Conservation (phyloP, 2,113 vertebrate genomes). For the Nesogale talazaci region DNA sequence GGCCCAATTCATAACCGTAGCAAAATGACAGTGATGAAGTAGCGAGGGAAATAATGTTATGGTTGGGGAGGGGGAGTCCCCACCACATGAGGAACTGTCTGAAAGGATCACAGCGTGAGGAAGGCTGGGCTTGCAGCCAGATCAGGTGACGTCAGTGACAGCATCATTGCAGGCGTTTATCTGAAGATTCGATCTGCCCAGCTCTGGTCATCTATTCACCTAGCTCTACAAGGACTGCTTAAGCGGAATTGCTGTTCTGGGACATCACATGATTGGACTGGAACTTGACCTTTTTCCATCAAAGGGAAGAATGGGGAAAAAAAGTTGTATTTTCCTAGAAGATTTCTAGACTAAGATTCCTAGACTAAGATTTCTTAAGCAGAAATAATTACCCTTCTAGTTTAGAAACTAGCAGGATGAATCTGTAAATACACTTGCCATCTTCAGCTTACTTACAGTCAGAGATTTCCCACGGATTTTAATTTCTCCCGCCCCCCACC, state of each 20-base stretch:
- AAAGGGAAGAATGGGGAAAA: slow-evolving; percentile 34
- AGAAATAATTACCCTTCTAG: not conserved
- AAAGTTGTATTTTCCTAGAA: not conserved
- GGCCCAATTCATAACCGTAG: too few species aligned
- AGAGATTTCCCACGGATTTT: not conserved
- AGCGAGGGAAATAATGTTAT: too few species aligned
- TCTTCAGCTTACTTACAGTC: not conserved
- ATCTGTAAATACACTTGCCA: slow-evolving; percentile 27
- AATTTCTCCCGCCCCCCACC: not conserved
- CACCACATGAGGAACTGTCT: too few species aligned
- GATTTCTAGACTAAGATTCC: not conserved
- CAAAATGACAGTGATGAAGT: too few species aligned
- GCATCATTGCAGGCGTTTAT: slow-evolving; percentile 7
- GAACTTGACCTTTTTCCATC: slow-evolving; percentile 58
- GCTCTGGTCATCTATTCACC: not conserved
- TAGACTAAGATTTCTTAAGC: slow-evolving; percentile 43
- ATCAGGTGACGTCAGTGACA: not conserved
- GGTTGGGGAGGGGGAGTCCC: too few species aligned
- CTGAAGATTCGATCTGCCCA: slow-evolving; percentile 21
- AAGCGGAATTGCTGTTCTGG: slow-evolving; percentile 36
- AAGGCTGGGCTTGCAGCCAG: not conserved
- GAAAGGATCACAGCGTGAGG: too few species aligned
- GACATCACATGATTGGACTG: slow-evolving; percentile 42
- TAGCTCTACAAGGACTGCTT: not conserved
- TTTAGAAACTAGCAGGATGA: not conserved